Conservation (phyloP, 2,888 invertebrate species). For the Nesidiocoris tenuis region DNA sequence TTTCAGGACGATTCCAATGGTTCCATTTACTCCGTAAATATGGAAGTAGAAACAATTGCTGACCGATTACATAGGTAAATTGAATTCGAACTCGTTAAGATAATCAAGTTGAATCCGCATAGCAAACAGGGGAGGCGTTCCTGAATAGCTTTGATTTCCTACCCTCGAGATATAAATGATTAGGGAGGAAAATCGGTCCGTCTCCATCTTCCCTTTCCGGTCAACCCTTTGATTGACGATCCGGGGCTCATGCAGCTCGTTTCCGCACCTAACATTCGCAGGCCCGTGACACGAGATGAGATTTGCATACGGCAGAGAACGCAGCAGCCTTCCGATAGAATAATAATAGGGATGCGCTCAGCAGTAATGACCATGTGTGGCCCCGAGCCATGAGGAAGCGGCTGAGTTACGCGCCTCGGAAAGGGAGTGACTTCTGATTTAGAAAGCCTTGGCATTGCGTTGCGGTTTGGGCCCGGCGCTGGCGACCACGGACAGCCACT, state of each 20-base stretch:
- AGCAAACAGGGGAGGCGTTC: too few species aligned
- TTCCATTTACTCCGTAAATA: too few species aligned
- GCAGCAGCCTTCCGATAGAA: constrained; percentile 13
- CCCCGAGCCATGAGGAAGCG: background rate
- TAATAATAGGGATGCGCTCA: constrained; percentile 4
- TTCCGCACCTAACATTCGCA: background rate
- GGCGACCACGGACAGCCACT: background rate
- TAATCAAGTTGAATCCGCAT: too few species aligned
- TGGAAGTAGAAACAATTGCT: too few species aligned
- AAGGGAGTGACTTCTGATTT: constrained; percentile 25
- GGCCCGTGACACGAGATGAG: background rate
- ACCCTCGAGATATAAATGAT: too few species aligned
- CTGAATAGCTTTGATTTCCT: too few species aligned
- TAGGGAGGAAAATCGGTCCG: too few species aligned
- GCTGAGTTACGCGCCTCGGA: background rate
- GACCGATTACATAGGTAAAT: too few species aligned
- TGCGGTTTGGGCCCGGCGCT: background rate
- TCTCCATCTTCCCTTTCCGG: constrained; percentile 32
- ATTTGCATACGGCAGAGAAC: background rate
- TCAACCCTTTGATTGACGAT: constrained; percentile 24
- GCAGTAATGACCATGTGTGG: constrained; percentile 33
- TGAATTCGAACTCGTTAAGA: too few species aligned
- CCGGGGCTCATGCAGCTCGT: background rate
- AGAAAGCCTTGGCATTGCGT: background rate
- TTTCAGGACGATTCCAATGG: too few species aligned